Evolutionary conservation across 64 coral and sea anemone species (phyloP).

Genomic region (Pocillopora damicornis): DNA sequence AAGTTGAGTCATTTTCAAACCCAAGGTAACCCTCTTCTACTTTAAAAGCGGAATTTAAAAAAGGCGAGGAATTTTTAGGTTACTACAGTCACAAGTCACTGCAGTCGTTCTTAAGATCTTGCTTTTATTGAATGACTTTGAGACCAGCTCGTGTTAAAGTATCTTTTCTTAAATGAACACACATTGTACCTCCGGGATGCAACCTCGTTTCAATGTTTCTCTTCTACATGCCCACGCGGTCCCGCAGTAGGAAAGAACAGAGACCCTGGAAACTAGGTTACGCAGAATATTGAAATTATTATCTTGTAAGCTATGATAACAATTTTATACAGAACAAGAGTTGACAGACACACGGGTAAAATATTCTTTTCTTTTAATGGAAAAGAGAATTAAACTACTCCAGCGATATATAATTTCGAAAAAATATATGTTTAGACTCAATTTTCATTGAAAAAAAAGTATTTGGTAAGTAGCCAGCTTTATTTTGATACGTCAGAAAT

Average conservation of each 20-base stretch:
- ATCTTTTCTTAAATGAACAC: neutral
- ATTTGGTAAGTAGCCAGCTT: conserved; percentile 28
- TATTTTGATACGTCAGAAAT: neutral
- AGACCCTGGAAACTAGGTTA: no score
- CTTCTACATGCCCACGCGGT: no score
- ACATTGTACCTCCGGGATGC: neutral
- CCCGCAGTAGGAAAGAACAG: no score
- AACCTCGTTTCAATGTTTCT: no score
- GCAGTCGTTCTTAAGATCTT: conserved; percentile 21
- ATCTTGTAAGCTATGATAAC: neutral
- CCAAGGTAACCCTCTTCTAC: no score
- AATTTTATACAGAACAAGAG: neutral
- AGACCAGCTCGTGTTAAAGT: conserved; percentile 26
- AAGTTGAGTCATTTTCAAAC: no score
- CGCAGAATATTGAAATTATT: no score
- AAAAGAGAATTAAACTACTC: neutral
- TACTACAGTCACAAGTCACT: neutral
- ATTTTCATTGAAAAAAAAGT: neutral
- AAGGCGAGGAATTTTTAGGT: no score
- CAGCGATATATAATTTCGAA: neutral
- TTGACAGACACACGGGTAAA: neutral
- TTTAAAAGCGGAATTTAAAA: no score
- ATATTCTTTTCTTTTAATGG: neutral
- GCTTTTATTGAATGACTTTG: conserved; percentile 35
- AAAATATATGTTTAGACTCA: neutral